phyloP scores from a whole-genome alignment of 2,888 invertebrate species.

The Dendrolimus houi region DNA sequence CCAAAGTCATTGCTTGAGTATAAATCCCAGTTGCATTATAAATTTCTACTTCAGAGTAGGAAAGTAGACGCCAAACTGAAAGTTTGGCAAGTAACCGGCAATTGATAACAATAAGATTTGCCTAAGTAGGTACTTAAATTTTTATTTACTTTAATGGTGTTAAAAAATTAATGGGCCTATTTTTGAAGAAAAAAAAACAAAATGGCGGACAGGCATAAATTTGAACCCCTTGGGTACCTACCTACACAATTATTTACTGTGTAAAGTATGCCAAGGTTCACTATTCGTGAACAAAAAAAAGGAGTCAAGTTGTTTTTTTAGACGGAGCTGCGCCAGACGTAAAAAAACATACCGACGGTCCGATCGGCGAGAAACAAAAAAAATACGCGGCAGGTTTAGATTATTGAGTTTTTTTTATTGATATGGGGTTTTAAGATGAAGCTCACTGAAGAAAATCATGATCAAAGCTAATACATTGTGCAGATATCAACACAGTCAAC shows the following conservation, averaged over 20 bases:
- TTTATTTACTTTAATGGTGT: no score
- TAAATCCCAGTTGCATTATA: no score
- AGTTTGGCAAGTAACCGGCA: no score
- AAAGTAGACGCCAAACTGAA: no score
- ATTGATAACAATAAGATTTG: no score
- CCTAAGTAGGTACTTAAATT: no score
- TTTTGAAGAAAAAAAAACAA: not conserved
- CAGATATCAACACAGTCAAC: no score
- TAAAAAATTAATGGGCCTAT: no score
- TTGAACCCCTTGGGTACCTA: not conserved
- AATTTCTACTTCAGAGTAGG: no score
- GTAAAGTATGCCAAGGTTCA: constrained; percentile 42
- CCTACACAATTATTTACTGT: constrained; percentile 3
- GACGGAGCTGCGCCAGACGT: constrained; percentile 64
- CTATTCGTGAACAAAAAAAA: constrained; percentile 44
- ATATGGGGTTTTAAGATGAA: constrained; percentile 1
- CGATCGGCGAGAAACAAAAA: constrained; percentile 44
- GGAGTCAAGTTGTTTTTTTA: constrained; percentile 50
- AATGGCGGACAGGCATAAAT: not conserved
- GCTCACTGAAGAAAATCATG: no score
- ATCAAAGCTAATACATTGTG: no score
- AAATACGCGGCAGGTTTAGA: constrained; percentile 71
- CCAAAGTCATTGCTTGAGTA: not conserved
- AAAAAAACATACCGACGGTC: constrained; percentile 58
- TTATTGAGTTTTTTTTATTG: constrained; percentile 48